phyloP scores from a whole-genome alignment of 2,113 vertebrate species.

The Grammomys dolichurus region DNA sequence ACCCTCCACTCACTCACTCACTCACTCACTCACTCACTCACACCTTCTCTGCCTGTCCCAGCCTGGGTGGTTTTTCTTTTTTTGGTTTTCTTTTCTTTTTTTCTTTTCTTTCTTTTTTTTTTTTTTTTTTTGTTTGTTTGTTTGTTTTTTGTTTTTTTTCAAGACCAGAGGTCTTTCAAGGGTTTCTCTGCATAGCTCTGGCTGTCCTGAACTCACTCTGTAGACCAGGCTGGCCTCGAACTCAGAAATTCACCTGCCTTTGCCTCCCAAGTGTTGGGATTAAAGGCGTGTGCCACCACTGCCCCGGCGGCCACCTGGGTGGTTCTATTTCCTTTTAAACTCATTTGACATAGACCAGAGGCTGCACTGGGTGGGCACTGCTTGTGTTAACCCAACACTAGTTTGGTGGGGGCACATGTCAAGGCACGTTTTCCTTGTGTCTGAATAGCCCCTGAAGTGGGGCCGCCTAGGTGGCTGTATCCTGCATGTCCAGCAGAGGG shows the following conservation, averaged over 20 bases:
- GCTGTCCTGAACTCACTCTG: too few species aligned
- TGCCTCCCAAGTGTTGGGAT: too few species aligned
- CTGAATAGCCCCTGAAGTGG: fast-evolving
- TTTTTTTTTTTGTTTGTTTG: too few species aligned
- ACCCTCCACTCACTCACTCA: neutral
- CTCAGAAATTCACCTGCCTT: too few species aligned
- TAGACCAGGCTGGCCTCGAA: too few species aligned
- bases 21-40: neutral
- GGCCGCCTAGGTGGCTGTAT: neutral
- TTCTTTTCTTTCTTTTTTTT: too few species aligned
- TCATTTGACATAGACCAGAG: neutral
- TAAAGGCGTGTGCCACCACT: too few species aligned
- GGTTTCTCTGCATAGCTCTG: too few species aligned
- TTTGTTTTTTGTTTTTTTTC: too few species aligned
- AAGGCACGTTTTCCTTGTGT: neutral
- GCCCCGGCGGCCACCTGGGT: too few species aligned
- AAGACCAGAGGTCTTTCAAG: too few species aligned
- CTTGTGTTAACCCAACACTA: neutral
- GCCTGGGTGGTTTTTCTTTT: neutral
- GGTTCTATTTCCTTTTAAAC: neutral
- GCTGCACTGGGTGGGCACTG: neutral
- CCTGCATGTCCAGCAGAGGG: slow-evolving; percentile 80
- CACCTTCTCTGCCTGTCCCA: neutral
- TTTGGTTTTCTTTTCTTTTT: too few species aligned
- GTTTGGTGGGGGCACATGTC: neutral